Percentiles rank a stretch among this genome's conserved stretches.
phyloP scores from a whole-genome alignment of 2,888 invertebrate genomes.

The Timandra comae region DNA sequence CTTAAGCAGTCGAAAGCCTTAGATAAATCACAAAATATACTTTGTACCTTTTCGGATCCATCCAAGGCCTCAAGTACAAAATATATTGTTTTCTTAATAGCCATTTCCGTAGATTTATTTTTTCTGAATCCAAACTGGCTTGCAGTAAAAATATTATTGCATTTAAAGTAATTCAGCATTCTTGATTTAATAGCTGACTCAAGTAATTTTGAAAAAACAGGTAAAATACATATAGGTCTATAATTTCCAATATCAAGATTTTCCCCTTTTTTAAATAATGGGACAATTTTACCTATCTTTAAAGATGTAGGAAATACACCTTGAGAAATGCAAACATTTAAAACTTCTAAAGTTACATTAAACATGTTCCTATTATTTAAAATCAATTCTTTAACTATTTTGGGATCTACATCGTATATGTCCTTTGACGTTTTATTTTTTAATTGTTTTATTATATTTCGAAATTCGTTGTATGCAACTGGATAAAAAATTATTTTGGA shows the following conservation, averaged over 20 bases:
- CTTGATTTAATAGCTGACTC: not conserved
- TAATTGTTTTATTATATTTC: not conserved
- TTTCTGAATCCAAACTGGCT: not conserved
- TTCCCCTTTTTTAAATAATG: conserved; percentile 1
- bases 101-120: not conserved
- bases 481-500: not conserved
- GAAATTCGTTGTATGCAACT: not conserved
- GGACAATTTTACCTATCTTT: conserved; percentile 1
- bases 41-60: conserved; percentile 1
- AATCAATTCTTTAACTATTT: not conserved
- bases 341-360: not conserved
- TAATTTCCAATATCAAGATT: not conserved
- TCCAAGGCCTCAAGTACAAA: conserved; percentile 3
- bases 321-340: not conserved
- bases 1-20: conserved; percentile 6
- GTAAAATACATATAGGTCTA: conserved; percentile 1
- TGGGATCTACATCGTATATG: not conserved
- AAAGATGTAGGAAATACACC: conserved; percentile 1
- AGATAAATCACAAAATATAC: conserved; percentile 6
- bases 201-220: not conserved
- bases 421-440: not conserved
- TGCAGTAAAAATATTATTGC: not conserved
- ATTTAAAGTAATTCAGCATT: not conserved
- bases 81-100: not conserved
- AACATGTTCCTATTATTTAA: not conserved